A percentile compares a stretch with the other conserved stretches of the same genome.
Conservation (phyloP, 2,888 invertebrate genomes). For the Leptinotarsa tumamoca region DNA sequence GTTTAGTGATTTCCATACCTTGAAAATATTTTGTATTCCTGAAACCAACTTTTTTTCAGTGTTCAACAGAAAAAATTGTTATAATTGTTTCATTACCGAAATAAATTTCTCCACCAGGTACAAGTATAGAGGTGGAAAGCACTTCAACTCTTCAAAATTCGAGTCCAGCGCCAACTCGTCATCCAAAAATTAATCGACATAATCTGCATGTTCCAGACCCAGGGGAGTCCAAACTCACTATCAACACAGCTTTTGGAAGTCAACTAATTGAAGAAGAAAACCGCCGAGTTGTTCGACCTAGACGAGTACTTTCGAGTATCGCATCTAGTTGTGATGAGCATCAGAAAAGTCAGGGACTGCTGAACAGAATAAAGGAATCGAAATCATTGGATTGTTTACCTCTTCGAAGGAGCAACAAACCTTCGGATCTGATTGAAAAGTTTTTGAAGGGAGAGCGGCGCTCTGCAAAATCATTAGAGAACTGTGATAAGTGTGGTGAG, state of each 20-base stretch:
- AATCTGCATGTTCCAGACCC: slow-evolving; percentile 69
- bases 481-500: slow-evolving; percentile 66
- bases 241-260: slow-evolving; percentile 66
- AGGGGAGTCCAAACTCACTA: slow-evolving; percentile 67
- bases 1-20: no score
- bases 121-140: slow-evolving; percentile 70
- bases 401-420: slow-evolving; percentile 49
- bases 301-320: slow-evolving; percentile 75
- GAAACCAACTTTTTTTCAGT: background rate
- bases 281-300: slow-evolving; percentile 53
- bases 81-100: slow-evolving; percentile 40
- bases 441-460: slow-evolving; percentile 52
- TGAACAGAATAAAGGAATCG: slow-evolving; percentile 70
- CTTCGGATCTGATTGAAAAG: slow-evolving; percentile 46
- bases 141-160: slow-evolving; percentile 70
- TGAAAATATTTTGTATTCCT: no score
- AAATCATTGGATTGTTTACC: slow-evolving; percentile 77
- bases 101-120: slow-evolving; percentile 57
- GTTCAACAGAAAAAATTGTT: background rate
- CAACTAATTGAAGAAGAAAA: slow-evolving; percentile 59
- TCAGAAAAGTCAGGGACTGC: slow-evolving; percentile 60
- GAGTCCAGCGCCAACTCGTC: slow-evolving; percentile 66
- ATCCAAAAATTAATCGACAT: slow-evolving; percentile 64
- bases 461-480: slow-evolving; percentile 67
- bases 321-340: slow-evolving; percentile 74